phyloP scores from a whole-genome alignment of 2,113 vertebrate species.

The Hypanus sabinus region DNA sequence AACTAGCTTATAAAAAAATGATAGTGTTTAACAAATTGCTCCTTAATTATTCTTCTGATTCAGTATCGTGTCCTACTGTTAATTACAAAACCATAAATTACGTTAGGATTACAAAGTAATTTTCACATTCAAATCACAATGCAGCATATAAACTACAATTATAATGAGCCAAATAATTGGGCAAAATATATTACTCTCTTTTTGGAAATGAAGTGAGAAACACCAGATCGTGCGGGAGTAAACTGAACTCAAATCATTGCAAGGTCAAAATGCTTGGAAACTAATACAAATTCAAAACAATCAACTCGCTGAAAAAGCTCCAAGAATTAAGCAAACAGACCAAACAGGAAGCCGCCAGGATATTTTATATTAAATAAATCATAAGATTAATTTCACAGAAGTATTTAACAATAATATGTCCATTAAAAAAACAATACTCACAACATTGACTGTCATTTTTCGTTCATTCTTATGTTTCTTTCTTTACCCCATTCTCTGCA shows the following conservation, averaged over 20 bases:
- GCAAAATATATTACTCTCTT: neutral
- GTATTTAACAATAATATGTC: neutral
- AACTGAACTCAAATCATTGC: neutral
- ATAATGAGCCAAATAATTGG: neutral
- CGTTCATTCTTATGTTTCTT: neutral
- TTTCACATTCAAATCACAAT: neutral
- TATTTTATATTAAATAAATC: neutral
- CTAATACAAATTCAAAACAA: neutral
- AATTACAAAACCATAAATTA: neutral
- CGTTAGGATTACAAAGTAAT: neutral
- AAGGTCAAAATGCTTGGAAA: slow-evolving; percentile 8
- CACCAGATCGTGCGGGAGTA: neutral
- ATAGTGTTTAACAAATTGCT: neutral
- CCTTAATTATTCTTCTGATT: neutral
- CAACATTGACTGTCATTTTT: neutral
- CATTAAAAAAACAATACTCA: neutral
- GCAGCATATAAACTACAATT: neutral
- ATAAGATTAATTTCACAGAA: neutral
- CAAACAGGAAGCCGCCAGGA: neutral
- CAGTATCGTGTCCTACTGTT: neutral
- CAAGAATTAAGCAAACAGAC: neutral
- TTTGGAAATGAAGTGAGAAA: neutral
- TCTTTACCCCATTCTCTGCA: neutral
- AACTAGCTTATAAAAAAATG: neutral
- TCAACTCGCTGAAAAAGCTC: neutral